phyloP scores from a whole-genome alignment of 1,140 invertebrate genomes.

The Pemphigus obesinymphae region DNA sequence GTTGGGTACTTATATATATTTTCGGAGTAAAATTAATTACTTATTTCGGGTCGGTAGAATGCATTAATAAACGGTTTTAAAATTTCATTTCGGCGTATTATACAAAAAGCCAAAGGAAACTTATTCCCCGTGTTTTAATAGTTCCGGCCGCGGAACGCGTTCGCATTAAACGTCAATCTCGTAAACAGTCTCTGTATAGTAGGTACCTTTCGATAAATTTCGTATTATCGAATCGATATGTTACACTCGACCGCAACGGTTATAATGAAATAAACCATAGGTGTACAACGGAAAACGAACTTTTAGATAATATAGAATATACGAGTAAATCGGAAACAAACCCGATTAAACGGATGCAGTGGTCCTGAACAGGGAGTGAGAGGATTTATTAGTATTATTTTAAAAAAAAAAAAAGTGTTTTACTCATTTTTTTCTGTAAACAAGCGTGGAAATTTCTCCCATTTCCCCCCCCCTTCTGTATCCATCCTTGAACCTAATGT shows the following conservation, averaged over 20 bases:
- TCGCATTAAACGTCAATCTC: constrained; percentile 5
- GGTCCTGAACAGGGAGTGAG: no score
- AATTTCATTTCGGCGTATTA: neutral
- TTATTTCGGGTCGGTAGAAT: neutral
- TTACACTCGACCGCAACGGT: neutral
- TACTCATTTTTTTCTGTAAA: no score
- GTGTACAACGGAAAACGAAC: no score
- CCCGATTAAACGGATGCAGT: no score
- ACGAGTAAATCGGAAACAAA: no score
- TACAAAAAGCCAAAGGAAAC: neutral
- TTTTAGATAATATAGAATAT: no score
- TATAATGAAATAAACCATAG: neutral
- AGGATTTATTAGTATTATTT: no score
- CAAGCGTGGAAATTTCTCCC: no score
- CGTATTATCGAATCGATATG: neutral
- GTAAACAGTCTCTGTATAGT: neutral
- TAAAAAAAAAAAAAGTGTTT: no score
- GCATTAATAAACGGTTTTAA: neutral
- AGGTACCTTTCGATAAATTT: neutral
- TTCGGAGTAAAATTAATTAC: constrained; percentile 9
- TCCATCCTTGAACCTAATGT: no score
- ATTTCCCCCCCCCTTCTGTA: no score
- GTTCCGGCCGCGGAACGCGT: neutral
- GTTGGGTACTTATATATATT: no score
- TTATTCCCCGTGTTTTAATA: neutral